Base-by-base conservation (phyloP, 2,797 vertebrate species). In the Lacerta viridis region DNA sequence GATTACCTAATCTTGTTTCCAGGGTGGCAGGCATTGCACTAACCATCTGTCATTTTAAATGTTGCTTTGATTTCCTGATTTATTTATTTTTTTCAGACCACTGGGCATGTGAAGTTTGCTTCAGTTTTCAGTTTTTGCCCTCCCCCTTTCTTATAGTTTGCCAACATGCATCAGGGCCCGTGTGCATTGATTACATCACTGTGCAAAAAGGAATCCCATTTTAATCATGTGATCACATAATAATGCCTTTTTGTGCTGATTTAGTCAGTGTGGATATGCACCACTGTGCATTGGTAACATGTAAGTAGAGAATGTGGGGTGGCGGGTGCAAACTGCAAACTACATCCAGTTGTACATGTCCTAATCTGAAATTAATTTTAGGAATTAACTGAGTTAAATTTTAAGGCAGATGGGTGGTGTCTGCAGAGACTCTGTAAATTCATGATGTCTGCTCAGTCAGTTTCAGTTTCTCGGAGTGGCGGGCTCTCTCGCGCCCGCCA, bases 281-380 rank as follows among this genome's bases (percentile, higher is more conserved):
- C 33, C 1, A 2, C 39, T 66, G 29, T 29, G 20, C 39, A 43
- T 33, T 29, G 33, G 29, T 78, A 43, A 29, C 36, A 25, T 27
- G 7, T 66, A 33, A 46, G 18, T 46, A 64, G 23, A 41, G 66
- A 27, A 68, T 5, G 36, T 36, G 68, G 29, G 43, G 43, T 55
- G 29, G n/a, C n/a, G n/a, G 25, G 41, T 68, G 25, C 59, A 36
- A 25, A 36, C 33, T 7, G 25, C 23, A 36, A 72, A 25, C 36
- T 29, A 7, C 2, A 64, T 4, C 55, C 27, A 43, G 43, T 8
- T 41, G 72, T 36, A 64, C 39, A n/a, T 41, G 27, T 78, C 27
- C 55, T 39, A 43, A 85, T 41, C 75, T 25, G 75, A 77, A 76
- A 76, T 76, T 77, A 77, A 85, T 85, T 64, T 43, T 43, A 77